Evolutionary conservation across 1,140 invertebrate genomes (phyloP), one percentile per base, ranked within the genome.

Genomic region (Hyposmocoma kahamanoa): DNA sequence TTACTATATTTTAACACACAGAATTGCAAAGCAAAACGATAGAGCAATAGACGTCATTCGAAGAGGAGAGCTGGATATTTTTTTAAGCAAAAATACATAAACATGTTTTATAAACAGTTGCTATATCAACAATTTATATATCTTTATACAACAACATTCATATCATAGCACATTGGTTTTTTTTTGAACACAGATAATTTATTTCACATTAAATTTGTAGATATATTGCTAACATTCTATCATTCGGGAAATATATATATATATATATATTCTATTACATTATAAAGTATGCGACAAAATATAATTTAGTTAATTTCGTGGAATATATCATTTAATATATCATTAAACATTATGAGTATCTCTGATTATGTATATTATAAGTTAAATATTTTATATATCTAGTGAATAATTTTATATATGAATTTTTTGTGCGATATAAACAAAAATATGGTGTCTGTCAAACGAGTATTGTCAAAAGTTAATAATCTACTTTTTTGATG

Each of bases 391-490:
- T 41, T 41, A 18, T 41, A 41, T 21, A 21, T 10, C n/a, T 41
- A 11, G 13, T 41, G 9, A 21, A 21, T 10, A 2, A 41, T 41
- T 38, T 38, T 42, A 34, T 30, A 41, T n/a, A 41, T 17, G 28
- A 21, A 69, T 58, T 42, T 43, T 67, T 83, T 83, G 79, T 81
- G 79, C 79, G 73, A 69, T 62, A n/a, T n/a, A 73, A 72, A 72
- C 46, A 56, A 68, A 66, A 66, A 58, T 59, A 54, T 59, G 57
- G 52, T 56, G 48, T 52, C 69, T 75, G 75, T 79, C 77, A 77
- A 75, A 71, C 51, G 68, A 68, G 73, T 83, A 79, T 81, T 83
- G 79, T 83, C 79, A 83, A 83, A 65, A 63, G 60, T 70, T 60
- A 36, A 36, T 36, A 41, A 20, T 21, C 38, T 6, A 41, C 6